phyloP scores from a whole-genome alignment of 2,113 vertebrate species.

The Rhineura floridana region DNA sequence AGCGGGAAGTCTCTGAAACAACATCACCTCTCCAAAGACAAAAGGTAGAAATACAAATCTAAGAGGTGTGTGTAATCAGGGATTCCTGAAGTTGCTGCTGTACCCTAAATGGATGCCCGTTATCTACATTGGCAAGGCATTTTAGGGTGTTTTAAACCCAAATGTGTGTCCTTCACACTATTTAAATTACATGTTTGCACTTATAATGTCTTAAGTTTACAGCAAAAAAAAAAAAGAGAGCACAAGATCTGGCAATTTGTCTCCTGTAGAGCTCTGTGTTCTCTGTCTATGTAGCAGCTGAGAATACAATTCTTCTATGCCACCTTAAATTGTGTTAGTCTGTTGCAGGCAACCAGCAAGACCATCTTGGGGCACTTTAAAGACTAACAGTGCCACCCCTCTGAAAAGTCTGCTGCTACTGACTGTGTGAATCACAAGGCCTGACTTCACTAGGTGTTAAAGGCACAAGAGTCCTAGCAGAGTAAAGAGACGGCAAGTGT shows the following conservation, averaged over 20 bases:
- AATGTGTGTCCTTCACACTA: too few relatives aligned
- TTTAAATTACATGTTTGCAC: too few relatives aligned
- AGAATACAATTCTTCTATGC: too few relatives aligned
- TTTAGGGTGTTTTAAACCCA: background rate
- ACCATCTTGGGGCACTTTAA: background rate
- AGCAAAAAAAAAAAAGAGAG: fast-evolving
- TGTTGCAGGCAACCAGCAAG: background rate
- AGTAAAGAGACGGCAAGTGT: too few relatives aligned
- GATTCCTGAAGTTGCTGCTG: background rate
- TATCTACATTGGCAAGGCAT: too few relatives aligned
- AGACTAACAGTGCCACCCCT: background rate
- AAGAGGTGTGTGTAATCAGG: background rate
- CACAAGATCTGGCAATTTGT: too few relatives aligned
- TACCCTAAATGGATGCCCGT: background rate
- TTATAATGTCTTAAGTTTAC: too few relatives aligned
- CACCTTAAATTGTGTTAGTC: background rate
- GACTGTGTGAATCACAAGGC: too few relatives aligned
- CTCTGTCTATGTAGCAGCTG: too few relatives aligned
- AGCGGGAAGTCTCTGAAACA: background rate
- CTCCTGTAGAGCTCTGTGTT: too few relatives aligned
- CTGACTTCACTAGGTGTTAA: too few relatives aligned
- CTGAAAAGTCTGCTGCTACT: background rate
- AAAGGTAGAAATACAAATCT: background rate
- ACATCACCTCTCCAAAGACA: background rate
- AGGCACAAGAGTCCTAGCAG: too few relatives aligned